A percentile compares a stretch with the other conserved stretches of the same genome.
Evolutionary conservation across 2,113 vertebrate species (phyloP).

Genomic region (Tachycineta bicolor): DNA sequence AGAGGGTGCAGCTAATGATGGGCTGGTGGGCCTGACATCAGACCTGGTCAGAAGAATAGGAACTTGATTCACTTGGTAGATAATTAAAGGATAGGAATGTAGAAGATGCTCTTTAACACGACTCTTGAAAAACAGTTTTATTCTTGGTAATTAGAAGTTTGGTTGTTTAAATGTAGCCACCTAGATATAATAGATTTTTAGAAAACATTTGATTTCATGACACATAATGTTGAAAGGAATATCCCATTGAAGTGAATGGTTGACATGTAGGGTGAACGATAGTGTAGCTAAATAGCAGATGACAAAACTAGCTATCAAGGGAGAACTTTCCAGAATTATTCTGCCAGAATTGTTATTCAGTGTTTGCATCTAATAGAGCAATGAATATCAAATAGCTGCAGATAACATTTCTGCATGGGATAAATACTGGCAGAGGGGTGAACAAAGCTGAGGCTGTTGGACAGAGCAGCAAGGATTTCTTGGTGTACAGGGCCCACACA

Average conservation of each 20-base stretch:
- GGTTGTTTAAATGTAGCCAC: neutral
- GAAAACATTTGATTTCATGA: neutral
- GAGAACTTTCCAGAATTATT: neutral
- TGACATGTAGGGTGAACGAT: rapidly evolving
- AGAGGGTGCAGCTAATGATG: slow-evolving; percentile 31
- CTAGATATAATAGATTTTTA: neutral
- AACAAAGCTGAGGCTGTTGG: slow-evolving; percentile 10
- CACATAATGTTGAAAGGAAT: neutral
- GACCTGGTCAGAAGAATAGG: neutral
- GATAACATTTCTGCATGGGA: neutral
- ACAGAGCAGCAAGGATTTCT: neutral
- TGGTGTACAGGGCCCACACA: neutral
- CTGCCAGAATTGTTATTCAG: neutral
- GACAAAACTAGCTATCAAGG: neutral
- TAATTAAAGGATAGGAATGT: slow-evolving; percentile 43
- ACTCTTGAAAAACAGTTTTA: slow-evolving; percentile 8
- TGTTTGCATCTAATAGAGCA: neutral
- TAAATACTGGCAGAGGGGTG: neutral
- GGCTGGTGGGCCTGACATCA: slow-evolving; percentile 46
- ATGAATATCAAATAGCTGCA: neutral
- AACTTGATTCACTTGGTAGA: slow-evolving; percentile 1
- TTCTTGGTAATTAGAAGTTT: slow-evolving; percentile 46
- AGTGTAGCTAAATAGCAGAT: neutral
- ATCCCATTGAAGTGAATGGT: neutral
- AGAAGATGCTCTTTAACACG: neutral